phyloP scores from a whole-genome alignment of 2,888 invertebrate genomes.

The Lasioglossum lativentre region DNA sequence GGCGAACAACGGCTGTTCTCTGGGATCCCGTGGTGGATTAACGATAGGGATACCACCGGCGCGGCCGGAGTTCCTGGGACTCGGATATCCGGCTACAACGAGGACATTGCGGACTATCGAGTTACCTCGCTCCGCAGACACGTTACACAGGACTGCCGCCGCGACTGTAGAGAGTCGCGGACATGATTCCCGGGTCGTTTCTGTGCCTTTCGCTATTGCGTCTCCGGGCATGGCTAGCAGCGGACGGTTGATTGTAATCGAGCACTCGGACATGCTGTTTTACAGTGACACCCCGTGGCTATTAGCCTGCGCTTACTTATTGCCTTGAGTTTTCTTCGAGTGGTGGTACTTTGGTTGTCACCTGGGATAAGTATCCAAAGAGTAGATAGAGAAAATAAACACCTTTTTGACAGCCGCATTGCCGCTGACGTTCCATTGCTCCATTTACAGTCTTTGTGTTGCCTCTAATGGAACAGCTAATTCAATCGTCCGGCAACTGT shows the following conservation, averaged over 20 bases:
- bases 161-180: not conserved
- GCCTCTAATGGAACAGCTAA: not conserved
- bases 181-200: not conserved
- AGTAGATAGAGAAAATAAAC: not conserved
- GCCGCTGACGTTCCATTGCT: not conserved
- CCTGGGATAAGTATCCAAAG: not conserved
- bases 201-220: not conserved
- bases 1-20: constrained; percentile 2
- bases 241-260: not conserved
- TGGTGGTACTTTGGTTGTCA: no score
- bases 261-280: not conserved
- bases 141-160: constrained; percentile 10
- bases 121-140: constrained; percentile 6
- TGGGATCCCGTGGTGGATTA: constrained; percentile 7
- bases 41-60: constrained; percentile 24
- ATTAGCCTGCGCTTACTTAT: not conserved
- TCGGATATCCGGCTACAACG: constrained; percentile 27
- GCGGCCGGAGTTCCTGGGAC: constrained; percentile 43
- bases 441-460: not conserved
- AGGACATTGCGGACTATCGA: constrained; percentile 16
- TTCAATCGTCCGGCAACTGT: not conserved
- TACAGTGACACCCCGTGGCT: constrained; percentile 2
- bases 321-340: not conserved
- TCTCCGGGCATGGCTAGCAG: not conserved
- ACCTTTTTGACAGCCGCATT: not conserved